Percentiles rank a stretch among this genome's conserved stretches.
Evolutionary conservation across 1,140 invertebrate genomes (phyloP).

Genomic region (Drosophila tropicalis): DNA sequence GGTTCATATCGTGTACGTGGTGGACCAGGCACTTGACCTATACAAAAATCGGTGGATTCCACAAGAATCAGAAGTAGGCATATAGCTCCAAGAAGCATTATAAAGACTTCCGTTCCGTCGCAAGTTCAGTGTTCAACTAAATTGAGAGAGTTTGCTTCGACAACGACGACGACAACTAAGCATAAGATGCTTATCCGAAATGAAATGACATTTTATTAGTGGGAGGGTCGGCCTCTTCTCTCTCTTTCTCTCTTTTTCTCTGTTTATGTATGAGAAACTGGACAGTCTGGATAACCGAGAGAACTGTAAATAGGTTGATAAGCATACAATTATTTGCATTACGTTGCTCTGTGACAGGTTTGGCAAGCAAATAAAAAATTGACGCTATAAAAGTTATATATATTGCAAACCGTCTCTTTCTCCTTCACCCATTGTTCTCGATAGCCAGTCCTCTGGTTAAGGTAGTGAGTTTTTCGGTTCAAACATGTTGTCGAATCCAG

Average conservation of each 20-base stretch:
- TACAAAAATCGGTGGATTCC: neutral
- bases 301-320: no score
- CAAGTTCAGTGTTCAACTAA: constrained; percentile 6
- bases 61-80: neutral
- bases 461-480: no score
- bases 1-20: constrained; percentile 84
- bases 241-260: neutral
- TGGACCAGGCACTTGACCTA: constrained; percentile 37
- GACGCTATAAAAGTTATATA: no score
- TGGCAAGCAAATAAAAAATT: no score
- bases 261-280: neutral
- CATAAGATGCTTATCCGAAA: no score
- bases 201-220: neutral
- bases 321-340: no score
- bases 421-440: no score
- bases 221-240: neutral
- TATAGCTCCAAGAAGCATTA: neutral
- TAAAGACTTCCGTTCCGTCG: neutral
- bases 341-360: no score
- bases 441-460: no score
- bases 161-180: neutral
- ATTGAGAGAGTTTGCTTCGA: neutral
- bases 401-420: no score
- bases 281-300: no score
- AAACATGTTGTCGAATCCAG: no score